Evolutionary conservation across 2,888 invertebrate species (phyloP), one percentile per base, ranked within the genome.

Genomic region (Pegoplata infirma): DNA sequence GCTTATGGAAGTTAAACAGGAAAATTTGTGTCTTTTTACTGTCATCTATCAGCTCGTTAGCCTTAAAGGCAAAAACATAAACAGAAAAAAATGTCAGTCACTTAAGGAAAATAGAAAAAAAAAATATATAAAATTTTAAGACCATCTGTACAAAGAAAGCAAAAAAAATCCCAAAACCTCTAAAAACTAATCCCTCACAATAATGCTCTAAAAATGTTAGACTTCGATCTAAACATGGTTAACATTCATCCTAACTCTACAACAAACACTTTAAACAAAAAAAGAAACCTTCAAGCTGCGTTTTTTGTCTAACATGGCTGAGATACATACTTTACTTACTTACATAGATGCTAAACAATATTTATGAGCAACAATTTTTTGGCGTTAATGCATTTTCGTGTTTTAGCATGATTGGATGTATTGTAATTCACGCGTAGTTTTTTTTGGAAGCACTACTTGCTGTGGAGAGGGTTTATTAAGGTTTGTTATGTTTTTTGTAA

Each of bases 281-380:
- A 61, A 44, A 61, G 40, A 58, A 46, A 64, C 61, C 56, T 64
- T 66, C 49, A 71, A 67, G 61, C 75, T 74, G 51, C 59, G 25
- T 51, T 58, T 36, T n/a, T n/a, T 36, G 1, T 17, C 28, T 32
- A 2, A 25, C 2, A 7, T 10, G 1, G 3, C 14, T 14, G 8
- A 14, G 10, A 19, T 19, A 28, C 32, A 25, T 4, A 17, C 12
- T 4, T n/a, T 40, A 21, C 14, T 3, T 1, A 14, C 7, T 23
- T 23, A 51, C n/a, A 21, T 8, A 51, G 63, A 47, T 75, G 71
- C 75, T 79, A 36, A 75, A 80, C 79, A 85, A 88, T 87, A 88
- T 88, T 88, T 88, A 88, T 88, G 88, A 88, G 88, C 87, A 85
- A 79, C 88, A 88, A 88, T 88, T 88, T n/a, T 88, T 87, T 85